Percentiles rank a stretch among this genome's conserved stretches.
These are phyloP conservation scores for Rhea pennata DNA, from an alignment of 2,113 vertebrate species.

Conservation along the genomic window DNA sequence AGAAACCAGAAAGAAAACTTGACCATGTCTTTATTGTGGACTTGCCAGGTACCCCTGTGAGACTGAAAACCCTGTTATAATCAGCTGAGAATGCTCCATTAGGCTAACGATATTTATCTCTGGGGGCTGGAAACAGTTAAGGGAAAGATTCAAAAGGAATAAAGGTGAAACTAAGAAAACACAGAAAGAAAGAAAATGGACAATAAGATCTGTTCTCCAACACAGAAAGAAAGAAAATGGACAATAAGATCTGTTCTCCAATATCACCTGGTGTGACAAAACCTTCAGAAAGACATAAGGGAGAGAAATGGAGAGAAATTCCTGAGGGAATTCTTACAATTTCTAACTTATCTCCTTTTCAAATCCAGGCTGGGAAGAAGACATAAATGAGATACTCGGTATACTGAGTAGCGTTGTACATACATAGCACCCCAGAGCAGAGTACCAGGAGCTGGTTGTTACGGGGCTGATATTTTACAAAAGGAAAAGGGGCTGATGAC, in stretches of 20 bases:
- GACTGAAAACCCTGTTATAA: not conserved
- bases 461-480: not conserved
- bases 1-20: not conserved
- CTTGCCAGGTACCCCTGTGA: not conserved
- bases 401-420: not conserved
- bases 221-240: not conserved
- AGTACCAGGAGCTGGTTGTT: not conserved
- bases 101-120: not conserved
- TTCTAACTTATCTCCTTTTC: not conserved
- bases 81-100: not conserved
- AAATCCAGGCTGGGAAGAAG: fast-evolving
- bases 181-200: not conserved
- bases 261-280: not conserved
- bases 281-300: not conserved
- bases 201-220: not conserved
- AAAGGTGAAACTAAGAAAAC: not conserved
- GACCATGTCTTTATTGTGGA: not conserved
- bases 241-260: not conserved
- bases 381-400: not conserved
- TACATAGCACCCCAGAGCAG: not conserved
- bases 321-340: not conserved
- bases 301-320: not conserved
- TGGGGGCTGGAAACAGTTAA: not conserved
- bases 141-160: not conserved
- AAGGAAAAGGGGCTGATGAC: not conserved